Evolutionary conservation across 2,888 invertebrate species (phyloP), one percentile per base, ranked within the genome.

Genomic region (Chrysolina americana): DNA sequence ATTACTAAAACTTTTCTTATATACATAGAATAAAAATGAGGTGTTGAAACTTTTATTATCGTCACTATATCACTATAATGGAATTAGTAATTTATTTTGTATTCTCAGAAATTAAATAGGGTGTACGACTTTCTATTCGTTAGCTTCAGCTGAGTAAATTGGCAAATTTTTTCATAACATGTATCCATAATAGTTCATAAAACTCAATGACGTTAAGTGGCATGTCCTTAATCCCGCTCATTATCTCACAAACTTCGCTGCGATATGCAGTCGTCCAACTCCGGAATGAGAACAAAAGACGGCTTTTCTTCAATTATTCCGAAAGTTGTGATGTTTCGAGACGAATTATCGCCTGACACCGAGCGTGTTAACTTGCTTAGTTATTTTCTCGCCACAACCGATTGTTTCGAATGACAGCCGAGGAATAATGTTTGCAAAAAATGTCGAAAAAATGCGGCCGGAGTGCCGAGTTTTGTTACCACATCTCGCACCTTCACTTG

Each of bases 341-440:
- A 87, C 86, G 87, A 87, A 87, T 87, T 87, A 87, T 86, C 85
- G 85, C 62, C 83, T 86, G 83, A 86, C 86, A 85, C 85, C 83
- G 83, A 84, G 85, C 87, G 87, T 86, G 87, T 87, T 87, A 87
- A 87, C 85, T 86, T 83, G 86, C 86, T 87, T 87, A 87, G 87
- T 87, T 87, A 87, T 87, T 87, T 87, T 87, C 87, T 87, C 87
- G 85, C 87, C 84, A 82, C 75, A 80, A 73, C 78, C 85, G 84
- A 85, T 85, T 85, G 85, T 84, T 75, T 80, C 82, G 85, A 86
- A 84, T 86, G 86, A 85, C 86, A 84, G 83, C 76, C 77, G 76
- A 78, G 76, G 82, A 85, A 82, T 84, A 83, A 85, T 83, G 83
- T 79, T 75, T 66, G 73, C 81, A 83, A 83, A 82, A 83, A 82